phyloP scores from a whole-genome alignment of 2,113 vertebrate species.

The Alexandromys fortis region DNA sequence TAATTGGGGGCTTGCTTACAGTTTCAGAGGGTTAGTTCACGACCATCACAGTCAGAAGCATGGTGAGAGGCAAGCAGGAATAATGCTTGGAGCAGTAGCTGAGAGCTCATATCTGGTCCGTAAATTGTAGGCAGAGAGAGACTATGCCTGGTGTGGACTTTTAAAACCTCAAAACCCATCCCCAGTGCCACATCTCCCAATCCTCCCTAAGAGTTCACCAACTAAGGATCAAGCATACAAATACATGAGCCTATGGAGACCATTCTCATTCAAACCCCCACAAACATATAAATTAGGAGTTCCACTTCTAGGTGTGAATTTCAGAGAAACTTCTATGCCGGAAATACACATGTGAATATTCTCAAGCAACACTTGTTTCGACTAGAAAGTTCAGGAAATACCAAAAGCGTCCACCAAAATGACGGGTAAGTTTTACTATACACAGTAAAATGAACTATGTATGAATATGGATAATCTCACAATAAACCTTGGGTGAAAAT shows the following conservation, averaged over 20 bases:
- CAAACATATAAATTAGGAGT: not conserved
- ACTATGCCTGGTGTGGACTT: not conserved
- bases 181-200: not conserved
- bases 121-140: not conserved
- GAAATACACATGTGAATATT: not conserved
- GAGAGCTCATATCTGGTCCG: not conserved
- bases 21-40: not conserved
- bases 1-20: not conserved
- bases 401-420: not conserved
- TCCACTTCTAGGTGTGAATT: not conserved
- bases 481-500: not conserved
- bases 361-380: not conserved
- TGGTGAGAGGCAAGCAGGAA: not conserved
- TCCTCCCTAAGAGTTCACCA: not conserved
- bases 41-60: not conserved
- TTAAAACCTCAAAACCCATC: not conserved
- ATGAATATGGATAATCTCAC: not conserved
- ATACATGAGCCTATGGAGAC: not conserved
- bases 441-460: slow-evolving; percentile 12
- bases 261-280: not conserved
- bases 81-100: not conserved
- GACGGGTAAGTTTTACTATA: not conserved
- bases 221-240: not conserved
- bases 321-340: not conserved
- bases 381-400: not conserved